Percentiles rank a stretch among this genome's conserved stretches.
These are phyloP conservation scores for Cyrtorhinus lividipennis DNA, from an alignment of 1,140 invertebrate species.

Conservation along the genomic window DNA sequence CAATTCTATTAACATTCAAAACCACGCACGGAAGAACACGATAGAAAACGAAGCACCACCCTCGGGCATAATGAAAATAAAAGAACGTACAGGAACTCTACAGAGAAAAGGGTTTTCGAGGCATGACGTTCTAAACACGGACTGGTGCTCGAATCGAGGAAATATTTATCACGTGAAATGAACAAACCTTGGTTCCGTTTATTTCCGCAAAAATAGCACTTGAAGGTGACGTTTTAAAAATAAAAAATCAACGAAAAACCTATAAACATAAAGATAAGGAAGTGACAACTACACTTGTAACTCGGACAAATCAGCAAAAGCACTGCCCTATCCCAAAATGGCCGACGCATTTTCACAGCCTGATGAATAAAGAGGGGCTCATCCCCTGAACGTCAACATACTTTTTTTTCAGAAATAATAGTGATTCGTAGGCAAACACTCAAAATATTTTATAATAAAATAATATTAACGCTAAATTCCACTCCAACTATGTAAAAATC, in stretches of 20 bases:
- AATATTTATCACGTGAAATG: not conserved
- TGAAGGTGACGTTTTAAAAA: not conserved
- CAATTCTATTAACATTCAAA: no score
- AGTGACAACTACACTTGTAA: slow-evolving; percentile 20
- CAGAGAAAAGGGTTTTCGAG: not conserved
- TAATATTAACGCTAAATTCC: no score
- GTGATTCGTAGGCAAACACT: no score
- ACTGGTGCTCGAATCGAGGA: not conserved
- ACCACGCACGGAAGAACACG: not conserved
- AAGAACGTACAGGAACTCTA: not conserved
- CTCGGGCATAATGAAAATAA: not conserved
- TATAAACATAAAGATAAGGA: slow-evolving; percentile 19
- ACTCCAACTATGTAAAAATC: no score
- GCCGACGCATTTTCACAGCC: not conserved
- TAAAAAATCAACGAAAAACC: not conserved
- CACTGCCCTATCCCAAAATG: slow-evolving; percentile 11
- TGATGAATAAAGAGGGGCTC: no score
- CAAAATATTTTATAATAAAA: no score
- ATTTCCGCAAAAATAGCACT: not conserved
- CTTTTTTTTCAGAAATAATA: no score
- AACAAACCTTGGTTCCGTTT: not conserved
- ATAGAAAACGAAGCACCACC: not conserved
- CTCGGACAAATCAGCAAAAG: slow-evolving; percentile 22
- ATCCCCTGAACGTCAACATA: no score
- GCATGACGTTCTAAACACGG: not conserved